Base-by-base conservation (phyloP, 2,113 vertebrate genomes). In the Lota lota region DNA sequence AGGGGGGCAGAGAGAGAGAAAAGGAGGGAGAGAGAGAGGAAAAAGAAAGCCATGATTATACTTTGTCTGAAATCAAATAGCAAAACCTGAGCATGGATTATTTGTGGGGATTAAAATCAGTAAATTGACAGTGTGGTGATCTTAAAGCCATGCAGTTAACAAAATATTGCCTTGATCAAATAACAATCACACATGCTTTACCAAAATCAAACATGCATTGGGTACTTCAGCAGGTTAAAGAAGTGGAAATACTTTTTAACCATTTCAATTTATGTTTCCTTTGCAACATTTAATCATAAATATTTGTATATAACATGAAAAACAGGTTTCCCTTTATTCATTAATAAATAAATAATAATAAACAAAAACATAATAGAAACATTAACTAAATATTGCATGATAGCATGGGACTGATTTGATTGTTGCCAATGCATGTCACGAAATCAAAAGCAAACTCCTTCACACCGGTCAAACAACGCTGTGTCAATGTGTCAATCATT, bases 91-190 rank as follows among this genome's bases (percentile, higher is more conserved):
- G 84, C 54, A 77, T 80, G 85, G 70, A 56, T 14, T 69, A 64
- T 70, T 67, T 19, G 33, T 68, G 50, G 72, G 63, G 81, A 69
- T 62, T 78, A 40, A 80, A 79, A 75, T 85, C 76, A 66, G 79
- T 80, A 63, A 83, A 82, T 20, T 69, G 75, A 79, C 57, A 69
- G 63, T 64, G 82, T 82, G 81, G 79, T 77, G 76, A 74, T 85
- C 77, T 79, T 64, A 70, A 88, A 88, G 87, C 87, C 90, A 91
- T 91, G 90, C 90, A 91, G 76, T 69, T 73, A 89, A 90, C 81
- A 83, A 79, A 89, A 90, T 82, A 83, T 84, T 78, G 84, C 87
- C 84, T 83, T 88, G 33, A 63, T 71, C 80, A 86, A 81, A 85
- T 77, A 85, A 86, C 84, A 88, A 86, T 83, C 83, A 64, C 79